These are phyloP conservation scores for Esox lucius DNA, from an alignment of 2,797 vertebrate genomes.

Conservation along the genomic window DNA sequence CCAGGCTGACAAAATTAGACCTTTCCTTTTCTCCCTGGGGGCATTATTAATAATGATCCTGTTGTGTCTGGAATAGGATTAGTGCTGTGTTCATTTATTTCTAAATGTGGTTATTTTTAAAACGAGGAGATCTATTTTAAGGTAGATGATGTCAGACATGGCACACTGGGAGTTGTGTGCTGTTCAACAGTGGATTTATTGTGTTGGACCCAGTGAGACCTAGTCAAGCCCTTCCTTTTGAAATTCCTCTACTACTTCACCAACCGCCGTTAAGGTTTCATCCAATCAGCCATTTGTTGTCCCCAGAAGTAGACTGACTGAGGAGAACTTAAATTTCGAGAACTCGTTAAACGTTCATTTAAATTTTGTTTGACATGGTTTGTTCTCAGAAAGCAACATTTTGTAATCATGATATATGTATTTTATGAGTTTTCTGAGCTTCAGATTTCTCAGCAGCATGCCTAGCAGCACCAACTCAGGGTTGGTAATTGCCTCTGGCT, in stretches of 20 bases:
- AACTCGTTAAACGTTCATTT: background rate
- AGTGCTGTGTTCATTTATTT: background rate
- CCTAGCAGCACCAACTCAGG: background rate
- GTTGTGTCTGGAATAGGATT: background rate
- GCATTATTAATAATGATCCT: background rate
- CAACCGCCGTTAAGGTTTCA: conserved; percentile 28
- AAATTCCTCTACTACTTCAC: conserved; percentile 40
- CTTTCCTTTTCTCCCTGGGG: background rate
- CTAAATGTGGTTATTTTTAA: background rate
- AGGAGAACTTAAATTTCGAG: background rate
- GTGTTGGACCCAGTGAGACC: conserved; percentile 43
- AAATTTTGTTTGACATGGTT: background rate
- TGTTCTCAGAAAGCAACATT: background rate
- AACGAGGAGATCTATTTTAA: background rate
- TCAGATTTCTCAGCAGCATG: background rate
- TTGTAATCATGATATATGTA: background rate
- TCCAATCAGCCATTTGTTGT: background rate
- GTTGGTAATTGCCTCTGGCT: background rate
- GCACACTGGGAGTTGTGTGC: conserved; percentile 17
- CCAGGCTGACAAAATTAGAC: background rate
- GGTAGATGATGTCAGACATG: background rate
- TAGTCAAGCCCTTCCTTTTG: conserved; percentile 38
- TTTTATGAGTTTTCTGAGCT: background rate
- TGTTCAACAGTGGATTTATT: conserved; percentile 46
- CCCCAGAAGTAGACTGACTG: background rate